Evolutionary conservation across 2,888 invertebrate species (phyloP).

Genomic region (Ectemnius lituratus): DNA sequence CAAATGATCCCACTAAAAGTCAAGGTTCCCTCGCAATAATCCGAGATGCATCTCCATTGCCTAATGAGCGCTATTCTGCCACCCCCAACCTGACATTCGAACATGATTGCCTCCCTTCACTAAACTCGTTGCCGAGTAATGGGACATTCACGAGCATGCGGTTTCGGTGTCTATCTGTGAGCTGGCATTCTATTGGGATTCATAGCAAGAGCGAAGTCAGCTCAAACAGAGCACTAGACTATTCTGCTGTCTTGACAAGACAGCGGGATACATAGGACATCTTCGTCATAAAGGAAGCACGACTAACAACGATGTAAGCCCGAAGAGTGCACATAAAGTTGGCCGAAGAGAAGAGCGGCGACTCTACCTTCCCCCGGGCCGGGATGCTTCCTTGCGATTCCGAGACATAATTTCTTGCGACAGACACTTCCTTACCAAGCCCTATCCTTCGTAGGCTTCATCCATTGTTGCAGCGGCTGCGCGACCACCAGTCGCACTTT

Average conservation of each 20-base stretch:
- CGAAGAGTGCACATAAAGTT: conserved; percentile 42
- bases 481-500: conserved; percentile 48
- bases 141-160: not conserved
- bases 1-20: conserved; percentile 8
- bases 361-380: conserved; percentile 25
- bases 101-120: not conserved
- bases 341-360: conserved; percentile 36
- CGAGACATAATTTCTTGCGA: conserved; percentile 46
- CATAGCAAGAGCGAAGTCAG: not conserved
- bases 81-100: not conserved
- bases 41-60: conserved; percentile 1
- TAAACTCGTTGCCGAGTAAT: not conserved
- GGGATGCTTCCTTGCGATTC: conserved; percentile 33
- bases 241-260: conserved; percentile 1
- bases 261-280: conserved; percentile 33
- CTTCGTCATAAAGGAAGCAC: conserved; percentile 44
- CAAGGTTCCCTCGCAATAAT: conserved; percentile 1
- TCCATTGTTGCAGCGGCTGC: conserved; percentile 33
- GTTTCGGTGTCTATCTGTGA: conserved; percentile 9
- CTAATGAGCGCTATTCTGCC: not conserved
- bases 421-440: conserved; percentile 46
- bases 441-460: conserved; percentile 26
- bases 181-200: not conserved
- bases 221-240: not conserved
- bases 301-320: conserved; percentile 36